Evolutionary conservation across 2,888 invertebrate genomes (phyloP).

Genomic region (Leistus spinibarbis): DNA sequence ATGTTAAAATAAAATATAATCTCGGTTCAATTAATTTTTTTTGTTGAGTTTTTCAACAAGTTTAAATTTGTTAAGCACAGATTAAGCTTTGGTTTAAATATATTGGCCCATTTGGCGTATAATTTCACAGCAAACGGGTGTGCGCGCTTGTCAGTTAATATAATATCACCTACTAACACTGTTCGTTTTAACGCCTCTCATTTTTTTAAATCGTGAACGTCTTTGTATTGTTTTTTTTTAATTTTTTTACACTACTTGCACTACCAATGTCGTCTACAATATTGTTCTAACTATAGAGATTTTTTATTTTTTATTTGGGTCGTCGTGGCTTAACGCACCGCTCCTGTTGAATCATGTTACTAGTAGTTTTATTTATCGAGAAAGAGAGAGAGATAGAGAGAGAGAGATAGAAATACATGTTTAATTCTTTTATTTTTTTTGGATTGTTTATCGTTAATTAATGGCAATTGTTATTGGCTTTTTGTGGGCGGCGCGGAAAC

Average conservation of each 20-base stretch:
- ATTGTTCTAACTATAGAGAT: conserved; percentile 3
- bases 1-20: too few species aligned
- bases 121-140: background rate
- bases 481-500: conserved; percentile 22
- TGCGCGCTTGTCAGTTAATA: background rate
- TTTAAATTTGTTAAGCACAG: background rate
- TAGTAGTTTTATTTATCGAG: conserved; percentile 1
- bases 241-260: background rate
- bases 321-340: conserved; percentile 12
- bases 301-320: background rate
- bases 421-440: background rate
- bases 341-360: conserved; percentile 9
- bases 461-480: conserved; percentile 33
- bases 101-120: background rate
- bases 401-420: background rate
- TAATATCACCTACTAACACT: background rate
- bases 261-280: background rate
- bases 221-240: background rate
- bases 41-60: background rate
- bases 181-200: background rate
- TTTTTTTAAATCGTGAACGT: background rate
- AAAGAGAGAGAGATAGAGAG: background rate
- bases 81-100: background rate
- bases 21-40: too few species aligned
- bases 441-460: conserved; percentile 24